phyloP scores from a whole-genome alignment of 2,797 vertebrate genomes.

The Sylvia borin region DNA sequence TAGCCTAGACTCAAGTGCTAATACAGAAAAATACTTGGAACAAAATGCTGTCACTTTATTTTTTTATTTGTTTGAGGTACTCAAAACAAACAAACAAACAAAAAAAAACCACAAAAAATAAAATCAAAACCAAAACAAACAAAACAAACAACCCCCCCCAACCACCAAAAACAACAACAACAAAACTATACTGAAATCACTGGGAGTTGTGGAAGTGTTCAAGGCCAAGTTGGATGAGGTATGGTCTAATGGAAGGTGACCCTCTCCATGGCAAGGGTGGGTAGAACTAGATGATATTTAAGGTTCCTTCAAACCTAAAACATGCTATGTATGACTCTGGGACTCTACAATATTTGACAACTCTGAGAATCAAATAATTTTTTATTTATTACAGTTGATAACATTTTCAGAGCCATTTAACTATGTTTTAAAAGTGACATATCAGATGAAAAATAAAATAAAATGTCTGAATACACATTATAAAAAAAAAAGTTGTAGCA shows the following conservation, averaged over 20 bases:
- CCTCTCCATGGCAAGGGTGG: neutral
- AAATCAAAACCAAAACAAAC: neutral
- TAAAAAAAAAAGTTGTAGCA: neutral
- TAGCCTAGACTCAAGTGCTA: neutral
- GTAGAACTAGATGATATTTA: neutral
- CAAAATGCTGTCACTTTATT: neutral
- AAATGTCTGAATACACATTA: conserved; percentile 16
- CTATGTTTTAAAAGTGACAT: conserved; percentile 39
- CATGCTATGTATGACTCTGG: rapidly evolving
- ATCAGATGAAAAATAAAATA: neutral
- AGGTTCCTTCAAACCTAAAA: neutral
- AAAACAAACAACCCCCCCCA: too few species aligned
- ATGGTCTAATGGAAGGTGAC: neutral
- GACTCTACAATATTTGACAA: neutral
- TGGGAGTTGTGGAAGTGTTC: neutral
- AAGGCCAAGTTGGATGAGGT: neutral
- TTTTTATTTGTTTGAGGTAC: neutral
- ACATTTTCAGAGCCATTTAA: neutral
- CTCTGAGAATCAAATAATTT: neutral
- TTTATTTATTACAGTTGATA: neutral
- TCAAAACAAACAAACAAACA: neutral
- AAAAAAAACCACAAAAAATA: neutral
- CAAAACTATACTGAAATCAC: neutral
- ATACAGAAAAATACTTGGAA: neutral
- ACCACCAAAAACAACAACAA: neutral